Conservation (phyloP, 2,888 invertebrate species). For the Temnothorax unifasciatus region DNA sequence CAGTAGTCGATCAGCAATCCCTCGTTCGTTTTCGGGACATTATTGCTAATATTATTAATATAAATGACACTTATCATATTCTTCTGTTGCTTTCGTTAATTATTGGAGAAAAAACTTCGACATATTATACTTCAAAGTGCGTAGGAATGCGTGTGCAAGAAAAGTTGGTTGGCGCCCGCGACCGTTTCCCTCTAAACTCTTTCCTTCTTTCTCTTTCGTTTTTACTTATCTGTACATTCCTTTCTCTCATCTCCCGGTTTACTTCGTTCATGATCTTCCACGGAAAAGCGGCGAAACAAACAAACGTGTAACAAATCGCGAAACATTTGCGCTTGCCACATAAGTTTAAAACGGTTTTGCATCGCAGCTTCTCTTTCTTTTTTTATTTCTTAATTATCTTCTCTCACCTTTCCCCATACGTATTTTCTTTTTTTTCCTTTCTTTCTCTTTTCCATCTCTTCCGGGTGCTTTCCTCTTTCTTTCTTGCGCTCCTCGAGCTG, state of each 20-base stretch:
- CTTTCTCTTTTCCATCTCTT: conserved; percentile 6
- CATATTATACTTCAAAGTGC: conserved; percentile 61
- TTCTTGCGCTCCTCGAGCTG: conserved; percentile 41
- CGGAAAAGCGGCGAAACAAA: conserved; percentile 12
- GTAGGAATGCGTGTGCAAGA: conserved; percentile 75
- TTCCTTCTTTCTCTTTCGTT: conserved; percentile 31
- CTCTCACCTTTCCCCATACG: background rate
- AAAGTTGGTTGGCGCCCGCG: conserved; percentile 67
- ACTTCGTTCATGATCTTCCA: background rate
- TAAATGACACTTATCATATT: conserved; percentile 4
- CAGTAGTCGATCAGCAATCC: background rate
- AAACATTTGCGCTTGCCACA: background rate
- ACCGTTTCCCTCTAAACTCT: conserved; percentile 36
- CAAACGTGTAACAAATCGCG: background rate
- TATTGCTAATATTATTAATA: conserved; percentile 12
- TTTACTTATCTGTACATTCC: background rate
- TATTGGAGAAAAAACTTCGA: conserved; percentile 14
- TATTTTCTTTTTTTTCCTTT: background rate
- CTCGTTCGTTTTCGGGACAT: background rate
- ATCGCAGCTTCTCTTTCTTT: background rate
- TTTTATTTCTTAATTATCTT: conserved; percentile 1
- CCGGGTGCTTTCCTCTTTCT: conserved; percentile 31
- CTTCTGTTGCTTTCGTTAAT: conserved; percentile 10
- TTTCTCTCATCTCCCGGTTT: conserved; percentile 5
- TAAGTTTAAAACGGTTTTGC: conserved; percentile 14